Evolutionary conservation across 1,140 invertebrate species (phyloP), one percentile per base, ranked within the genome.

Genomic region (Pristionchus pacificus): DNA sequence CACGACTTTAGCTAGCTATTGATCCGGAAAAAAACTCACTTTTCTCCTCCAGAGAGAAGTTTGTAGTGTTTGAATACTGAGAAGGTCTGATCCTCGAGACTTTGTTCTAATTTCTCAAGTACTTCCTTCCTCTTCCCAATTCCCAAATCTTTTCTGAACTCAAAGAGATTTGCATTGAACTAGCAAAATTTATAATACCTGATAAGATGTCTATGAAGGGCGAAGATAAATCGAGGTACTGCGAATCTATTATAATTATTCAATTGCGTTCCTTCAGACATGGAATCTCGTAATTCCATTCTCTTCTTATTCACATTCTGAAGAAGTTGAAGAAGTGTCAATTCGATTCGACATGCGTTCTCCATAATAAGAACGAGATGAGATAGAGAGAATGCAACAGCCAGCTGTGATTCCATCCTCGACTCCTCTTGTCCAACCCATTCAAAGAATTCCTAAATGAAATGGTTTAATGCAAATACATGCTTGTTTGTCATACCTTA

Each of bases 301-400:
- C 33, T 58, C 27, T 2, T 57, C 55, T 29, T 57, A 24, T 13
- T 10, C 15, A 61, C 28, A 19, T 68, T 68, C 19, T 55, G 24
- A 38, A 58, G 25, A n/a, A 28, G 49, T n/a, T 30, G 2, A 10
- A 13, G 29, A 61, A 72, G 58, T 24, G 38, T 31, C 64, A 72
- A 31, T 32, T 72, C 70, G 2, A 72, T 29, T 49, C 70, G 29
- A 2, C 63, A 64, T 27, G 28, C 59, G 10, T 64, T 63, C 31
- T 72, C 70, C 2, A 72, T 32, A 29, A 72, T 31, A 2, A 72
- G 13, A n/a, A 72, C 65, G 33, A 72, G 38, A 32, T 72, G 70
- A 25, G 62, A 72, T 13, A 64, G 32, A 25, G 61, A 31, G 24
- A 62, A 66, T 14, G 60, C 14, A 33, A 72, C 65, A 62, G 61